Base-by-base conservation (phyloP, 2,888 invertebrate species). In the Drosophila dives region DNA sequence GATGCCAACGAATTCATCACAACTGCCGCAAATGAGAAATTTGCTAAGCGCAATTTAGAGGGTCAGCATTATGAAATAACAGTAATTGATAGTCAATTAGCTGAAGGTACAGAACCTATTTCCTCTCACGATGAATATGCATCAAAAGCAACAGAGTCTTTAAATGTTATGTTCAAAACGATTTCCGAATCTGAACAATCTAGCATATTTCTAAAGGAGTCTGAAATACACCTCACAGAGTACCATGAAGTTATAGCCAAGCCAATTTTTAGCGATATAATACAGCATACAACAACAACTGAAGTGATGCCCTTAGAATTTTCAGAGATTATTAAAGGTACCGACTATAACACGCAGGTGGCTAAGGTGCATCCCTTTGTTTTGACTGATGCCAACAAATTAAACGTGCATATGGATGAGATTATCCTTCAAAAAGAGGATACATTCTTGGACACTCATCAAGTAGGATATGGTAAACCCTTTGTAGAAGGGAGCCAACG, bases 401-500 rank as follows among this genome's bases (percentile, higher is more conserved):
- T 84, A 2, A 77, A 86, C 11, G 64, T 87, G 8, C 66, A 82
- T 48, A 23, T 38, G 6, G 42, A 82, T 23, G 76, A 89, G 6
- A 40, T 81, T 1, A 54, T 90, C 1, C 65, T 91, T 54, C 81
- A 86, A 48, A 89, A 83, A 17, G 91, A 91, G 67, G 67, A 76
- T 2, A 45, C 60, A 8, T 69, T 70, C 3, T 26, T 17, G 15
- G 53, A 59, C 0, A 55, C 23, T 7, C 55, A 68, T n/a, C n/a
- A 60, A 60, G 8, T 61, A 55, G 53, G 60, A n/a, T 77, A 70
- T 58, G 89, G 89, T 5, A 90, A 83, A 20, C 68, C 79, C 1
- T 78, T 83, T n/a, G 77, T 90, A 36, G 90, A 91, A 49, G 87
- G 83, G 7, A 71, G 88, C 17, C 75, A 90, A 26, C 82, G 75